phyloP scores from a whole-genome alignment of 2,113 vertebrate genomes.

The Microtus montanus region DNA sequence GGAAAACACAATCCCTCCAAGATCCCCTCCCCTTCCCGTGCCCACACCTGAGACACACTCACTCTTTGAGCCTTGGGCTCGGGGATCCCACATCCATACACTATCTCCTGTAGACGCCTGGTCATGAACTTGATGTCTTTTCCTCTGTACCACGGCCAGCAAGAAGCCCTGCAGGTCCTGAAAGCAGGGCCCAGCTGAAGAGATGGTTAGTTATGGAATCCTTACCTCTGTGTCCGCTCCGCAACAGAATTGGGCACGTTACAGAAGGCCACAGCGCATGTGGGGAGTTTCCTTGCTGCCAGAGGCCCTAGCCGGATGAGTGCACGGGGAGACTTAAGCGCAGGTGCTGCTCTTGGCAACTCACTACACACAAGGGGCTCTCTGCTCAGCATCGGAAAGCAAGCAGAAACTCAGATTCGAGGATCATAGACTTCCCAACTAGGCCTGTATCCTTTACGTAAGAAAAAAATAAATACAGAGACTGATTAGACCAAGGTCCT shows the following conservation, averaged over 20 bases:
- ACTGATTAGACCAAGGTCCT: background rate
- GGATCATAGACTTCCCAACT: background rate
- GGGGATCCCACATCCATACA: background rate
- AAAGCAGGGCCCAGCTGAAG: background rate
- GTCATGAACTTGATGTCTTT: slow-evolving; percentile 51
- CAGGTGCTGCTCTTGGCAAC: background rate
- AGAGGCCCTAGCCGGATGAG: too few species aligned
- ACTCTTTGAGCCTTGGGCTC: background rate
- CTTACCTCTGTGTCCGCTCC: background rate
- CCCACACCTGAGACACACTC: slow-evolving; percentile 78
- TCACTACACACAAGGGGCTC: background rate
- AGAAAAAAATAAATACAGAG: background rate
- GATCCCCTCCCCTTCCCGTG: slow-evolving; percentile 9
- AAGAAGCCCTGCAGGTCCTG: background rate
- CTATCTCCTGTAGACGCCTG: slow-evolving; percentile 30
- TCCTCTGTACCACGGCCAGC: background rate
- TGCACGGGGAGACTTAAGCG: background rate
- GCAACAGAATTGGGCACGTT: background rate
- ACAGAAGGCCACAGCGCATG: background rate
- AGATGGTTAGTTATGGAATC: background rate
- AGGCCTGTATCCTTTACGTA: background rate
- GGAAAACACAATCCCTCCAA: slow-evolving; percentile 80
- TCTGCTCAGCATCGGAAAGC: background rate
- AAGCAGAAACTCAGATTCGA: background rate
- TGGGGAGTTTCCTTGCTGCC: background rate